Percentiles rank a stretch among this genome's conserved stretches.
Evolutionary conservation across 2,797 vertebrate genomes (phyloP).

Genomic region (Pseudotriccus pelzelni): DNA sequence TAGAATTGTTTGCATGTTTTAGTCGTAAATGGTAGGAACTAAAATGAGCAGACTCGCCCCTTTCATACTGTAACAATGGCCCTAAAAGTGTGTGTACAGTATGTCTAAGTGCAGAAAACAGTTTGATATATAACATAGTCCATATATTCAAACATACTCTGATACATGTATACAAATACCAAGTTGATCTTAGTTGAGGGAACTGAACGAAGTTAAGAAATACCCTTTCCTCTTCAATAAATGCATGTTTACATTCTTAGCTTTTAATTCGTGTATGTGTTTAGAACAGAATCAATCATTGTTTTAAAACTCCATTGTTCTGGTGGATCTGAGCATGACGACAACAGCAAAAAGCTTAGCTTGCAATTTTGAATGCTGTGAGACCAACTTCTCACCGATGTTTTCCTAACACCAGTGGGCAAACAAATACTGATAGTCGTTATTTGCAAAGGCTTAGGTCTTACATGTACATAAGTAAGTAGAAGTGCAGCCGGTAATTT

Average conservation of each 20-base stretch:
- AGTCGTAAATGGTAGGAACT: background rate
- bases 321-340: background rate
- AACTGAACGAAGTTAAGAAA: background rate
- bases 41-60: accelerated
- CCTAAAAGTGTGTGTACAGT: background rate
- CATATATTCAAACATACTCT: background rate
- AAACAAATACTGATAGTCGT: background rate
- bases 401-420: background rate
- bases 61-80: background rate
- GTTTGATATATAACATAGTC: background rate
- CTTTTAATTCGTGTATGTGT: background rate
- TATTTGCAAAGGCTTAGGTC: background rate
- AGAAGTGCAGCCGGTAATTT: background rate
- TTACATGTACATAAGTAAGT: background rate
- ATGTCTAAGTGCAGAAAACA: background rate
- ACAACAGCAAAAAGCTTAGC: background rate
- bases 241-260: background rate
- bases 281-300: background rate
- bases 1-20: background rate
- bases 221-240: background rate
- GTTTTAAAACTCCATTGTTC: background rate
- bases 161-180: background rate
- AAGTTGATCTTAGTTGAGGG: background rate
- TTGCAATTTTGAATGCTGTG: background rate
- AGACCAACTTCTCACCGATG: background rate